phyloP scores from a whole-genome alignment of 2,797 vertebrate species.

The Lutjanus campechanus region DNA sequence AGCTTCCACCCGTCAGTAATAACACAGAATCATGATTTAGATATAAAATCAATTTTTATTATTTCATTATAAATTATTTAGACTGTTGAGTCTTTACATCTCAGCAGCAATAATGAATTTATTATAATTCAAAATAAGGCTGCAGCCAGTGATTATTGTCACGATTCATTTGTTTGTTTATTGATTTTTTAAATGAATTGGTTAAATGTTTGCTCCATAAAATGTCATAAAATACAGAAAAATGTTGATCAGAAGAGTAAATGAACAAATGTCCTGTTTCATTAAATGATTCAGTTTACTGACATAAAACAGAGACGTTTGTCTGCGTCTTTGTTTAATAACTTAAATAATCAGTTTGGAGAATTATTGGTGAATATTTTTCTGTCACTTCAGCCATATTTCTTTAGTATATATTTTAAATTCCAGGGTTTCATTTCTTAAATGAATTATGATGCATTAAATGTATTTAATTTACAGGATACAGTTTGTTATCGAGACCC shows the following conservation, averaged over 20 bases:
- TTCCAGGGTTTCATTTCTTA: background rate
- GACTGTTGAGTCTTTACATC: background rate
- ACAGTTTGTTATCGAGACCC: background rate
- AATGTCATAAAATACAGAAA: no score
- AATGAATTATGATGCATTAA: no score
- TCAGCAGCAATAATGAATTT: no score
- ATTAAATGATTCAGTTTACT: background rate
- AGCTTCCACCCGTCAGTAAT: background rate
- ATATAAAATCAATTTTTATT: no score
- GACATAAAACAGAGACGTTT: background rate
- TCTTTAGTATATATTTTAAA: background rate
- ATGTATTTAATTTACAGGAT: background rate
- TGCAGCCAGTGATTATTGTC: no score
- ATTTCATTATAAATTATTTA: background rate
- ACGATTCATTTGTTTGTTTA: no score
- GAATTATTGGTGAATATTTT: background rate
- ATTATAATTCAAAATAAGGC: no score
- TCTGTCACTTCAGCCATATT: background rate
- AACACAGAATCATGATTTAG: background rate
- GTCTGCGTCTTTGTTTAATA: no score
- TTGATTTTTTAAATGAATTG: no score
- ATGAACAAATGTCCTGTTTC: background rate
- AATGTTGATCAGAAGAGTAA: no score
- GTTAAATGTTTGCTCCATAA: no score
- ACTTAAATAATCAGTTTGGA: no score